These are phyloP conservation scores for Myotis lucifugus DNA, from an alignment of 2,113 vertebrate genomes.

Conservation along the genomic window DNA sequence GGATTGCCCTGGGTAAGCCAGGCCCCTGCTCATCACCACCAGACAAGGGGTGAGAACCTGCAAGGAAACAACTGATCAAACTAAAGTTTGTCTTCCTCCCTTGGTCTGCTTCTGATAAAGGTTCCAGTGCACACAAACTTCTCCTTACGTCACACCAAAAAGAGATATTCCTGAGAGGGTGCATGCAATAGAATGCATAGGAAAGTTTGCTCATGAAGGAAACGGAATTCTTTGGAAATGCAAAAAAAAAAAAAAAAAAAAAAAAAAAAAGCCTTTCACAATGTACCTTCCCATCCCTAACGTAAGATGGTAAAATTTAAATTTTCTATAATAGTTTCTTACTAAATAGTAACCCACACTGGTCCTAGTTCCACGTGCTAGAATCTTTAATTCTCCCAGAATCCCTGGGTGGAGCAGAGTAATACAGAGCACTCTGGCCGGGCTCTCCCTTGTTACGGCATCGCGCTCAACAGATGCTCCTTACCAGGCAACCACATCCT, in stretches of 20 bases:
- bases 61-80: background rate
- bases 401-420: background rate
- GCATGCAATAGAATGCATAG: background rate
- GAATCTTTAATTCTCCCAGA: background rate
- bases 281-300: background rate
- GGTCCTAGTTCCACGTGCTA: background rate
- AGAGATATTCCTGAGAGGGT: constrained; percentile 8
- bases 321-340: background rate
- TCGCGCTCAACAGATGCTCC: background rate
- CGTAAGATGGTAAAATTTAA: background rate
- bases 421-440: fast-evolving
- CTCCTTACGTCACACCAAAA: background rate
- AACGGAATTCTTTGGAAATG: background rate
- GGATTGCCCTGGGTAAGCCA: background rate
- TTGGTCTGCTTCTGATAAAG: background rate
- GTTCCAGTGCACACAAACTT: background rate
- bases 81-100: background rate
- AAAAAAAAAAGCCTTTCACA: background rate
- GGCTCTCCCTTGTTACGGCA: background rate
- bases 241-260: background rate
- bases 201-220: background rate
- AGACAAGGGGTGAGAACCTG: background rate
- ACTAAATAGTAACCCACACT: background rate
- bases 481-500: background rate
- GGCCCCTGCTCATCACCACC: background rate